phyloP scores from a whole-genome alignment of 2,888 invertebrate genomes.

The Drosophila fulvimacula region DNA sequence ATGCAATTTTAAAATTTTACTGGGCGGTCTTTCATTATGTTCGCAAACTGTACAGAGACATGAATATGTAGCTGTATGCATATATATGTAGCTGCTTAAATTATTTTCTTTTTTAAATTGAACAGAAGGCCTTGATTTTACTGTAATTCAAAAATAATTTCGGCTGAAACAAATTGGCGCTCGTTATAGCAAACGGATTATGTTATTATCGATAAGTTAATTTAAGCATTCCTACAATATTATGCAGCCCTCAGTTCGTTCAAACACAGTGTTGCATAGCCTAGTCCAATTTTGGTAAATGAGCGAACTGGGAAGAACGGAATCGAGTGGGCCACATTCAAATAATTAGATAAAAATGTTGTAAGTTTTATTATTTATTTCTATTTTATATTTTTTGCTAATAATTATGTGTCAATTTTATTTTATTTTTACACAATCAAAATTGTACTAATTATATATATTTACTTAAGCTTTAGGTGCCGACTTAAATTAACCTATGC shows the following conservation, averaged over 20 bases:
- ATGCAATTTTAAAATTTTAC: not conserved
- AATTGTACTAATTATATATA: slow-evolving; percentile 5
- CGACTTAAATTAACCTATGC: slow-evolving; percentile 5
- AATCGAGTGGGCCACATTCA: slow-evolving; percentile 10
- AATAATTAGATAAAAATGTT: not conserved
- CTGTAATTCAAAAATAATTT: not conserved
- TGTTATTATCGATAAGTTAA: slow-evolving; percentile 18
- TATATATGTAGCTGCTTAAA: no score
- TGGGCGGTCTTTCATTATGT: no score
- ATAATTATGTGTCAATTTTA: slow-evolving; percentile 9
- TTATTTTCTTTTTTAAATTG: not conserved
- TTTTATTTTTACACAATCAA: slow-evolving; percentile 9
- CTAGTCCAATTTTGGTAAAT: not conserved
- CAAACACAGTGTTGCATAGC: not conserved
- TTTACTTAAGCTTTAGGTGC: not conserved
- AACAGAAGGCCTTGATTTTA: not conserved
- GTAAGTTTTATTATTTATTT: not conserved
- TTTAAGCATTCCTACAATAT: not conserved
- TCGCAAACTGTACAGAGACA: not conserved
- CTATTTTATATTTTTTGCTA: not conserved
- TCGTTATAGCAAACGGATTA: slow-evolving; percentile 4
- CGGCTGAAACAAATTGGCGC: slow-evolving; percentile 15
- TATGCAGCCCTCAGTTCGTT: slow-evolving; percentile 14
- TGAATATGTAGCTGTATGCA: no score
- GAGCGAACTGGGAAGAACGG: slow-evolving; percentile 6